These are phyloP conservation scores for Drosophila phalerata DNA, from an alignment of 2,888 invertebrate species.

Conservation along the genomic window DNA sequence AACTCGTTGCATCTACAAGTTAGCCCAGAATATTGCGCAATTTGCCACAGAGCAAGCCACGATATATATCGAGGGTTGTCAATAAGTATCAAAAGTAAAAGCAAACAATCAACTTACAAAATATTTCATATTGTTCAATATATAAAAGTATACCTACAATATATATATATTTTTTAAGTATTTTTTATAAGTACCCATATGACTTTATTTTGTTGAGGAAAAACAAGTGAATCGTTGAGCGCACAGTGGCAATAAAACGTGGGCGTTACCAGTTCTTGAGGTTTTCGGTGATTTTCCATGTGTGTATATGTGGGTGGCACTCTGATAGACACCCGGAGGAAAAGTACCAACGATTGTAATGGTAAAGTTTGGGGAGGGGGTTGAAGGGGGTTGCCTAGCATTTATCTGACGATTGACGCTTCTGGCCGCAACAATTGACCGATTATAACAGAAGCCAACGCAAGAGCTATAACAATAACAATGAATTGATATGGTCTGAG, in stretches of 20 bases:
- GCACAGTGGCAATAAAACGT: slow-evolving; percentile 55
- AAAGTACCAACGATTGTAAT: slow-evolving; percentile 8
- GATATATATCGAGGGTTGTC: slow-evolving; percentile 33
- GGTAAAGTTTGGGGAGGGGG: not conserved
- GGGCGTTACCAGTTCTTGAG: slow-evolving; percentile 44
- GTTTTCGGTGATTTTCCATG: slow-evolving; percentile 13
- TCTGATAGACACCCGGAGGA: slow-evolving; percentile 8
- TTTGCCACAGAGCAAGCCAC: slow-evolving; percentile 59
- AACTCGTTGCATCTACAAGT: slow-evolving; percentile 3
- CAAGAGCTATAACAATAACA: slow-evolving; percentile 38
- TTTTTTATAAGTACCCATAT: slow-evolving; percentile 15
- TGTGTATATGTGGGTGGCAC: slow-evolving; percentile 7
- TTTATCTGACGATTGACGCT: slow-evolving; percentile 53
- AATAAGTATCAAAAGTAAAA: slow-evolving; percentile 45
- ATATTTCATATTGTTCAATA: slow-evolving; percentile 38
- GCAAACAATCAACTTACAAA: slow-evolving; percentile 44
- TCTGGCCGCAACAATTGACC: slow-evolving; percentile 68
- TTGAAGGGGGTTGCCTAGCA: slow-evolving; percentile 4
- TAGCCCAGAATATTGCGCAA: slow-evolving; percentile 52
- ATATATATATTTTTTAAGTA: slow-evolving; percentile 28
- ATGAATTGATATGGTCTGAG: slow-evolving; percentile 18
- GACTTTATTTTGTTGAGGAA: slow-evolving; percentile 38
- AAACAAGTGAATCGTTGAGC: slow-evolving; percentile 50
- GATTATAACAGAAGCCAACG: slow-evolving; percentile 57
- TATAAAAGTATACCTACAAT: not conserved